These are phyloP conservation scores for Thaumatotibia leucotreta DNA, from an alignment of 1,140 invertebrate species.

Conservation along the genomic window DNA sequence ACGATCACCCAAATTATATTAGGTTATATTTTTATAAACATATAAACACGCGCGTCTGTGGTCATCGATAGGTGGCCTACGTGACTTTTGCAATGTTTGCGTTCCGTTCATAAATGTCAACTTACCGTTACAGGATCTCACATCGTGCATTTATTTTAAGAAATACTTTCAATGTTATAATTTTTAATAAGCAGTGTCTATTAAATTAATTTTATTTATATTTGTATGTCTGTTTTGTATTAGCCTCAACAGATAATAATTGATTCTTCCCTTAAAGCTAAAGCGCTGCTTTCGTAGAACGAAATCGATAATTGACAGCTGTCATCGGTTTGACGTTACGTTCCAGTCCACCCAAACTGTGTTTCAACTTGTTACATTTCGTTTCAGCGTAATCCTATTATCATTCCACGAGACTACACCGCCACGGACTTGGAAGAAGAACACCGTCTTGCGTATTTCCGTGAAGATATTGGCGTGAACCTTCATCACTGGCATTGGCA, in stretches of 20 bases:
- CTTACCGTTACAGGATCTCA: not conserved
- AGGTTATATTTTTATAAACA: constrained; percentile 50
- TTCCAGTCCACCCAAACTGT: not conserved
- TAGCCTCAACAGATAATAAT: not conserved
- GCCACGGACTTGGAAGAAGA: constrained; percentile 82
- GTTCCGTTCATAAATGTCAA: not conserved
- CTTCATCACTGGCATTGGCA: constrained; percentile 88
- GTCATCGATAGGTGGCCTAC: constrained; percentile 8
- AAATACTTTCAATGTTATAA: not conserved
- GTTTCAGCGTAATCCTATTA: constrained; percentile 71
- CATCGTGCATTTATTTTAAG: not conserved
- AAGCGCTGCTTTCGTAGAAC: not conserved
- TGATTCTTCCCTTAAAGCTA: not conserved
- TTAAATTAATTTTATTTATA: not conserved
- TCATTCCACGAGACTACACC: constrained; percentile 81
- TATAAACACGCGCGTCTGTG: constrained; percentile 55
- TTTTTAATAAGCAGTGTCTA: not conserved
- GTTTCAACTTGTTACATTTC: constrained; percentile 11
- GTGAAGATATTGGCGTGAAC: constrained; percentile 81
- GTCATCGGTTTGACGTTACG: not conserved
- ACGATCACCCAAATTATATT: constrained; percentile 17
- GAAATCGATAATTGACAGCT: not conserved
- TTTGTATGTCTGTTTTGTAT: not conserved
- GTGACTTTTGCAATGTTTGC: constrained; percentile 3
- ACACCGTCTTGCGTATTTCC: constrained; percentile 81